Base-by-base conservation (phyloP, 2,113 vertebrate genomes). In the Cyprinodon brontotheroides region DNA sequence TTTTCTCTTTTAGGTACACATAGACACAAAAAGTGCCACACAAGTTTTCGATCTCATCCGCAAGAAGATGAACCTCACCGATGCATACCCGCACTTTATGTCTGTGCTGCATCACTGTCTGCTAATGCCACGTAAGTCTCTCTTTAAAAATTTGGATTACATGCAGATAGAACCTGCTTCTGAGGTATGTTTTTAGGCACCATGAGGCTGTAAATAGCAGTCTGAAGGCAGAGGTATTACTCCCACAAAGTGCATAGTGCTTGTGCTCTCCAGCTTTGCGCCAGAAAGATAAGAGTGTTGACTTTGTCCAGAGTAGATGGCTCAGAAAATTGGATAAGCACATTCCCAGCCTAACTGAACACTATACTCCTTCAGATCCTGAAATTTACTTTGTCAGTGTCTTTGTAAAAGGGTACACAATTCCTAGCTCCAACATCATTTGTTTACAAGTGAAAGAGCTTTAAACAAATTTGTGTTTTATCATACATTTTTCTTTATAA, bases 61-160 rank as follows among this genome's bases (percentile, higher is more conserved):
- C 83, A 99, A 98, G 93, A 96, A 97, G 90, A 94, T 99, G 94
- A 98, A 96, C 57, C 97, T 98, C 88, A 97, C 96, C 2, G 98
- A 99, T 81, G 97, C 97, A 0, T 97, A 98, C 84, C 97, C 97
- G 67, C 97, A 99, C 95, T 98, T 99, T 94, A 97, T 98, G 95
- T 99, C 98, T 82, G 96, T 99, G 84, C 93, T 99, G 86, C 97
- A 99, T 88, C 98, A 99, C 93, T 99, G 98, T 91, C 97, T 99
- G 90, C 96, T 99, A 70, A 99, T 99, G 98, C 98, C 98, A 93
- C 97, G 98, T 99, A 85, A 96, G 98, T 95, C 36, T 74, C 0
- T 0, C 37, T 20, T 37, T 53, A 10, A 6, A 15, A 57, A 20
- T 15, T 57, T 20, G 50, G 48, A 53, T 57, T 57, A 20, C 17